These are phyloP conservation scores for Xestoiulus laeticollis DNA, from an alignment of 2,888 invertebrate genomes.

Conservation along the genomic window DNA sequence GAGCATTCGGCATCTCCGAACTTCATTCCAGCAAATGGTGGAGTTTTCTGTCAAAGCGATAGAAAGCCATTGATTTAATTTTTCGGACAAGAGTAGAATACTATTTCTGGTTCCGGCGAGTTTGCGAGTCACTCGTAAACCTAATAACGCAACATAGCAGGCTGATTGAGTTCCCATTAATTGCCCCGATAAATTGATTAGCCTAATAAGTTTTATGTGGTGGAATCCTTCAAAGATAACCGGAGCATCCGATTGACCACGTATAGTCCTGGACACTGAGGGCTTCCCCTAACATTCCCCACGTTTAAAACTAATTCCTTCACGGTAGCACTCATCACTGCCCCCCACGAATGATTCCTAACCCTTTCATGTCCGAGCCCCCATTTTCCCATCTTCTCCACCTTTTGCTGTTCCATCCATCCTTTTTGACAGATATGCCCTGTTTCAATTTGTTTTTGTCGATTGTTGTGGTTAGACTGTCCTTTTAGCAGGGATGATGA, in stretches of 20 bases:
- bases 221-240: neutral
- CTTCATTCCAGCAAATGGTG: neutral
- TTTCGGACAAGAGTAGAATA: neutral
- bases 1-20: neutral
- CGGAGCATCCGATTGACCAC: neutral
- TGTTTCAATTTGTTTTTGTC: constrained; percentile 45
- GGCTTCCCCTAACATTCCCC: neutral
- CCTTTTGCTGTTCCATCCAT: constrained; percentile 34
- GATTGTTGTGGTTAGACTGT: constrained; percentile 47
- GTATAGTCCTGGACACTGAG: neutral
- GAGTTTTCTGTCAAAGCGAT: too few species aligned
- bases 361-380: constrained; percentile 18
- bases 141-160: neutral
- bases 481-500: constrained; percentile 48
- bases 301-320: neutral
- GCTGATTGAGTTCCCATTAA: neutral
- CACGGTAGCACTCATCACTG: constrained; percentile 34
- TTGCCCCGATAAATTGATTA: neutral
- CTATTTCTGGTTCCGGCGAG: neutral
- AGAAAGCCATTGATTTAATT: too few species aligned
- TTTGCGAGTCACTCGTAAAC: neutral
- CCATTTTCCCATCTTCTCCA: neutral
- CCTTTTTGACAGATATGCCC: constrained; percentile 43
- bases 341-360: constrained; percentile 6
- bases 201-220: neutral